Evolutionary conservation across 2,888 invertebrate genomes (phyloP).

Genomic region (Eustalomyia histrio): DNA sequence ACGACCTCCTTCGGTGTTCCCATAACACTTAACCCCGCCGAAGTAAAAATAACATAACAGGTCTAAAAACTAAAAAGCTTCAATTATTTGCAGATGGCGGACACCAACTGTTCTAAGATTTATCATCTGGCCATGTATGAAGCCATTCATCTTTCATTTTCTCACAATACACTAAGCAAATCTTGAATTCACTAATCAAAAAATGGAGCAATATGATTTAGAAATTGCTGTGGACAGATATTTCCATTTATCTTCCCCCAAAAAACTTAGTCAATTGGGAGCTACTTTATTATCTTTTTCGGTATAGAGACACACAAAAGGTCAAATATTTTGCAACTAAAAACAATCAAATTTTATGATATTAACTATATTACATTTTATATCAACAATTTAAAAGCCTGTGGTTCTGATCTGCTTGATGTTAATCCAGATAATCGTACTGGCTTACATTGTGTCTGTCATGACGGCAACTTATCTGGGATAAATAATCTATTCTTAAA

Average conservation of each 20-base stretch:
- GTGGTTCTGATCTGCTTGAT: conserved; percentile 89
- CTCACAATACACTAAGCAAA: no score
- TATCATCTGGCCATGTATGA: no score
- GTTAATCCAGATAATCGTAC: conserved; percentile 88
- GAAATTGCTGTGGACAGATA: conserved; percentile 83
- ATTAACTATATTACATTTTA: conserved; percentile 43
- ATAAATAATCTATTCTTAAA: conserved; percentile 87
- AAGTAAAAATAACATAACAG: no score
- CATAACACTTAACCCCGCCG: no score
- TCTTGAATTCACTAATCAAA: no score
- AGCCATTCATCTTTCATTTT: no score
- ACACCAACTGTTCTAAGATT: no score
- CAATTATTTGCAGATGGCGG: no score
- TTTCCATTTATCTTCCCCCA: conserved; percentile 81
- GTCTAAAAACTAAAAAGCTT: no score
- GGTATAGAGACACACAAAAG: conserved; percentile 82
- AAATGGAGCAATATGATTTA: conserved; percentile 80
- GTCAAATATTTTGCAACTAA: conserved; percentile 75
- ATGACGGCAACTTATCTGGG: conserved; percentile 84
- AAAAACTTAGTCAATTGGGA: conserved; percentile 81
- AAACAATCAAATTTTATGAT: background rate
- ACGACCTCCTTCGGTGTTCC: no score
- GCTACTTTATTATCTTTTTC: conserved; percentile 85
- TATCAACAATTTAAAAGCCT: conserved; percentile 78
- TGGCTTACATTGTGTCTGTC: conserved; percentile 89